Evolutionary conservation across 1,140 invertebrate species (phyloP).

Genomic region (Hycleus cichorii): DNA sequence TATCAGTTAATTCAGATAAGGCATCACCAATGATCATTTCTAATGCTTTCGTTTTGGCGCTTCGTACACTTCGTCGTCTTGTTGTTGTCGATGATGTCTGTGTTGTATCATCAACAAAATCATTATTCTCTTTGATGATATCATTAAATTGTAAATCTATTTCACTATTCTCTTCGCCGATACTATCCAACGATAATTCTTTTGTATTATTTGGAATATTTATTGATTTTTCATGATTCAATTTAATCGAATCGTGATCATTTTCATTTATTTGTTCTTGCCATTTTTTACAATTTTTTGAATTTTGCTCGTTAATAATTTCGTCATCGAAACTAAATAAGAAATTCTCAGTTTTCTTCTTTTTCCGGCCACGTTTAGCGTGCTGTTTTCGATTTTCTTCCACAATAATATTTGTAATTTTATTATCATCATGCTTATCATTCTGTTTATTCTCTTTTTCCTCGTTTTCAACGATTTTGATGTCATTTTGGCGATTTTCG

Average conservation of each 20-base stretch:
- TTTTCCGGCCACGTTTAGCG: neutral
- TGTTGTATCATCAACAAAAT: neutral
- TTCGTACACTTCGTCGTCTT: neutral
- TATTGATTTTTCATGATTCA: neutral
- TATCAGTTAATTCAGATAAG: conserved; percentile 1
- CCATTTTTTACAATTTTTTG: neutral
- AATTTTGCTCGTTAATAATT: neutral
- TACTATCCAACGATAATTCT: neutral
- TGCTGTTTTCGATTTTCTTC: neutral
- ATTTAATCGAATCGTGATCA: neutral
- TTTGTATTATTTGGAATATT: neutral
- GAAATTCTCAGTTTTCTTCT: neutral
- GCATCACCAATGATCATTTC: conserved; percentile 21
- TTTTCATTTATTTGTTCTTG: neutral
- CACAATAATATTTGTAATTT: neutral
- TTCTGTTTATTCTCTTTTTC: neutral
- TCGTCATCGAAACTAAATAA: neutral
- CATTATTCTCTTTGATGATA: neutral
- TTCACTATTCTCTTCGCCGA: too few relatives aligned
- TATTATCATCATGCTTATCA: neutral
- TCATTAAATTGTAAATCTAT: neutral
- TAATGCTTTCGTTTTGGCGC: conserved; percentile 21
- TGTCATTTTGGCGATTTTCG: too few relatives aligned
- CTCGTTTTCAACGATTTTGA: neutral
- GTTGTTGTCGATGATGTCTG: neutral